Conservation (phyloP, 64 coral and sea anemone species). For the Actinia equina region DNA sequence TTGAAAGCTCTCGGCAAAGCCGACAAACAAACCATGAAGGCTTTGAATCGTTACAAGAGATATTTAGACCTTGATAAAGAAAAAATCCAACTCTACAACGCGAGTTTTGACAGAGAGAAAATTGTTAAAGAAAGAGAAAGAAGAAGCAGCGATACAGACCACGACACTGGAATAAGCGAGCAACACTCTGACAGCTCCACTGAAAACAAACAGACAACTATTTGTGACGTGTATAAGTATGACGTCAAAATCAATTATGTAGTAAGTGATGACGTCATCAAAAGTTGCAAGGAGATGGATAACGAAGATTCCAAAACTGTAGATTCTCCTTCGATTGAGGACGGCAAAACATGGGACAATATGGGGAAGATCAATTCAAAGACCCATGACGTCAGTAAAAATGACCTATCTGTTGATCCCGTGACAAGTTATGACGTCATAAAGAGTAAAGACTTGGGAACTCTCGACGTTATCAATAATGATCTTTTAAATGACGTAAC, state of each 20-base stretch:
- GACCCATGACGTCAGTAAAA: not conserved
- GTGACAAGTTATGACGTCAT: not conserved
- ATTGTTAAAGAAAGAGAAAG: not conserved
- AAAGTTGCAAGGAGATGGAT: not conserved
- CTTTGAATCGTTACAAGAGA: not conserved
- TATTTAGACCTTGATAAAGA: not conserved
- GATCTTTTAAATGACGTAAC: not conserved
- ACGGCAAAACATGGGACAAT: not conserved
- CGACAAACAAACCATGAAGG: not conserved
- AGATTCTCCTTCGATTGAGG: not conserved
- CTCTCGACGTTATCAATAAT: not conserved
- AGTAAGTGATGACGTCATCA: not conserved
- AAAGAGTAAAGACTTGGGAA: not conserved
- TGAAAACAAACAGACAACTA: conserved; percentile 9
- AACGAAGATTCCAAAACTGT: not conserved
- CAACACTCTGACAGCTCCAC: conserved; percentile 57
- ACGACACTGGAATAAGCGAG: conserved; percentile 63
- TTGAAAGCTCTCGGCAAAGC: not conserved
- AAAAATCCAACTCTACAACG: not conserved
- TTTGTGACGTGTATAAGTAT: not conserved
- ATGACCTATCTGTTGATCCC: not conserved
- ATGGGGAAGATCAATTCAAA: not conserved
- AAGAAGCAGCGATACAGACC: conserved; percentile 35
- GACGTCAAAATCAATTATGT: not conserved
- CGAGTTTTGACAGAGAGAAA: not conserved